These are phyloP conservation scores for Entomobrya proxima DNA, from an alignment of 2,888 invertebrate genomes.

Conservation along the genomic window DNA sequence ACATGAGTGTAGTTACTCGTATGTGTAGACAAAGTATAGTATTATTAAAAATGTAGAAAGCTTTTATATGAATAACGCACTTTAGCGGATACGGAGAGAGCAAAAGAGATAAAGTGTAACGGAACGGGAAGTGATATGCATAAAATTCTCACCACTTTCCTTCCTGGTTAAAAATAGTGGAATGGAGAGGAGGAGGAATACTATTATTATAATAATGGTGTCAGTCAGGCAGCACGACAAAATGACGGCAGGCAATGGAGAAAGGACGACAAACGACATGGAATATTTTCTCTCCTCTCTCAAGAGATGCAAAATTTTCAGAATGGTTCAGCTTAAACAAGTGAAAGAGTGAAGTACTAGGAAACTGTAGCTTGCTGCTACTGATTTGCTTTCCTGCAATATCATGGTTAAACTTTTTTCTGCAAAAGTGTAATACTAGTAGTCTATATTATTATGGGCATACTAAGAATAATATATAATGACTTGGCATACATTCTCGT, in stretches of 20 bases:
- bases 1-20: no score
- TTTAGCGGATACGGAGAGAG: background rate
- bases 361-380: background rate
- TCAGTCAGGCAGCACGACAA: conserved; percentile 2
- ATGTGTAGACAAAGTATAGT: no score
- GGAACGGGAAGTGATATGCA: conserved; percentile 36
- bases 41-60: no score
- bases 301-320: background rate
- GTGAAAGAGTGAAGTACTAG: no score
- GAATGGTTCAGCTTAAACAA: background rate
- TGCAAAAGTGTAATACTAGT: background rate
- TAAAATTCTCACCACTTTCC: conserved; percentile 15
- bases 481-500: background rate
- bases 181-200: background rate
- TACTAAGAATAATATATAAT: background rate
- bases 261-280: background rate
- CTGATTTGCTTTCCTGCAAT: no score
- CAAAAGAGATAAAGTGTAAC: conserved; percentile 24
- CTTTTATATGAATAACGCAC: background rate
- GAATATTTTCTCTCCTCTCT: background rate
- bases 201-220: conserved; percentile 20
- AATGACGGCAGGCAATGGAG: background rate
- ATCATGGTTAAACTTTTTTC: background rate
- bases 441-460: background rate
- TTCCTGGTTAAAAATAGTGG: background rate